phyloP scores from a whole-genome alignment of 2,888 invertebrate species.

The Lymantria dispar region DNA sequence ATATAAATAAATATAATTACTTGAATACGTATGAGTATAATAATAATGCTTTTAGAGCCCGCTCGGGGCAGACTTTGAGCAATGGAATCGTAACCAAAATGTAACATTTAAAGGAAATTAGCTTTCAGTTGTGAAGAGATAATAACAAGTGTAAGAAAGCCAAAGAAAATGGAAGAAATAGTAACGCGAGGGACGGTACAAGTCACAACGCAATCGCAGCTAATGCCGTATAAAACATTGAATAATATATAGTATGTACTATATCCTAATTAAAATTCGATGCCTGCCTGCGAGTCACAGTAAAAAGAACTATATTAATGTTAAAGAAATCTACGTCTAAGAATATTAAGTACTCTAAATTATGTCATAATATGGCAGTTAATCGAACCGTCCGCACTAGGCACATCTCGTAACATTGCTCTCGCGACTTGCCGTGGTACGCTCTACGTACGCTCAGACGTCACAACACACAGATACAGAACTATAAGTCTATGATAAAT shows the following conservation, averaged over 20 bases:
- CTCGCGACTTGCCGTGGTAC: conserved; percentile 40
- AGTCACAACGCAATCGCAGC: conserved; percentile 51
- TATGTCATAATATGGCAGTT: conserved; percentile 83
- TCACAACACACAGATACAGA: conserved; percentile 46
- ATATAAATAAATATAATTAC: conserved; percentile 77
- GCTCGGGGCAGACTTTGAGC: conserved; percentile 72
- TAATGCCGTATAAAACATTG: conserved; percentile 47
- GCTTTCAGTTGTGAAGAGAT: conserved; percentile 62
- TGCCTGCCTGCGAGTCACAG: conserved; percentile 70
- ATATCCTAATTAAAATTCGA: conserved; percentile 70
- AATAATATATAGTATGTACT: conserved; percentile 41
- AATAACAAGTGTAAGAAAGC: conserved; percentile 68
- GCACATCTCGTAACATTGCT: conserved; percentile 54
- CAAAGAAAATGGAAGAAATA: conserved; percentile 49
- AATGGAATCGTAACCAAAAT: conserved; percentile 62
- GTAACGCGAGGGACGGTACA: conserved; percentile 41
- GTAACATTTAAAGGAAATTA: conserved; percentile 49
- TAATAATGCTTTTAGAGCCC: conserved; percentile 69
- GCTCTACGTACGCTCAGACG: conserved; percentile 4
- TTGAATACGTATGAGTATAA: conserved; percentile 64
- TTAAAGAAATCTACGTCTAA: conserved; percentile 71
- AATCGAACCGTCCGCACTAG: conserved; percentile 77
- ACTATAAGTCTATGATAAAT: conserved; percentile 33
- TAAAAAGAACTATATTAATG: conserved; percentile 60
- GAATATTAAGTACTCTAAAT: conserved; percentile 71